Evolutionary conservation across 2,797 vertebrate species (phyloP), one percentile per base, ranked within the genome.

Genomic region (Octomys mimax): DNA sequence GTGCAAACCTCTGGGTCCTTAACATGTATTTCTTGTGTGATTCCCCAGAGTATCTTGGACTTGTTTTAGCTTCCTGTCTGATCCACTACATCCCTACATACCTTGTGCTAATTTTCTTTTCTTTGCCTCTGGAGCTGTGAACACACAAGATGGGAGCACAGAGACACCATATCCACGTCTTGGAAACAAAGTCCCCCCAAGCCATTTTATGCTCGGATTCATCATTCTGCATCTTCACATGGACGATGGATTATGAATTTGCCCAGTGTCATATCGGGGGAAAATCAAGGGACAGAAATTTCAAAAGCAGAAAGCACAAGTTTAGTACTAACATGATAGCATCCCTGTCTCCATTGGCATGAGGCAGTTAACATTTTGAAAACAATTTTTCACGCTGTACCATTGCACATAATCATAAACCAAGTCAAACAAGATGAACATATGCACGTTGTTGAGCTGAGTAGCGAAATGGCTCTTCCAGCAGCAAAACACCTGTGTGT

Each of bases 341-440:
- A 73, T 61, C 5, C 33, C 71, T 28, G 75, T 75, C 13, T 42
- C 26, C 59, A 21, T 22, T 46, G 73, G 16, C 71, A 82, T 19
- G 61, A 92, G 39, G 92, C 82, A 93, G 66, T 95, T 96, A 96
- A 96, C 96, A 97, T 94, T 96, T 96, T 88, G 95, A 90, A 94
- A 95, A 77, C 92, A 75, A 83, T 96, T 94, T 94, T 89, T 95
- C 82, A 95, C 84, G 62, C 89, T 81, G 36, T 28, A 85, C 70
- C 28, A 18, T 39, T 3, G 19, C 73, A 49, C n/a, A 89, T 80
- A 93, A 92, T 95, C 94, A 91, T 97, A 97, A 97, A 96, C 52
- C 87, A 96, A 96, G 87, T 96, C 97, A 96, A 96, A 97, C 82
- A 70, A 95, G 96, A 92, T 66, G 96, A 96, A 70, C 96, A 94